Evolutionary conservation across 2,797 vertebrate genomes (phyloP), one percentile per base, ranked within the genome.

Genomic region (Xenentodon cancila): DNA sequence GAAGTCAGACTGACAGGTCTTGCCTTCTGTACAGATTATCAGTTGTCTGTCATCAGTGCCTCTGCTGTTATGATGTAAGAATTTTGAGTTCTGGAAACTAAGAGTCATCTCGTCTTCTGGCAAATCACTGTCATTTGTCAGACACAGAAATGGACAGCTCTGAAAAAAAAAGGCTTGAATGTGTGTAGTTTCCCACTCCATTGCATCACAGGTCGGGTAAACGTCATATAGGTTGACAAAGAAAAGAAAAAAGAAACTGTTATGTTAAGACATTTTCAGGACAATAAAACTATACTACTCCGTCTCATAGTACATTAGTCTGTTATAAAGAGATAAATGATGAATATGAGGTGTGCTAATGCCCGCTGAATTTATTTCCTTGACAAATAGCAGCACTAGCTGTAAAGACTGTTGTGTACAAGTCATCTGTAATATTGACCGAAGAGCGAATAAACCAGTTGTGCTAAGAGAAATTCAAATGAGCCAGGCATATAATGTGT

Each of bases 81-180:
- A 17, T 46, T 53, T 60, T 73, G 45, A 25, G 16, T 46, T 53
- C 58, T 73, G 60, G 61, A 66, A 70, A 54, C 71, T 59, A 75
- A 65, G 77, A 70, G 57, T 40, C 69, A 77, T 85, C 58, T 43
- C 48, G 68, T 72, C 75, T 59, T 21, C 61, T 63, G 59, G 55
- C 64, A 73, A 76, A 80, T 77, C 58, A 51, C 63, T 46, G 58
- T 63, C 68, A 75, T 82, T 78, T 79, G 66, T 76, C 62, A 62
- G 48, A 55, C 51, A 44, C 40, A 40, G n/a, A 59, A 16, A 45
- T 30, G 50, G 60, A 76, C 55, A 18, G n/a, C n/a, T n/a, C n/a
- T 25, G 25, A 25, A 25, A 25, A 16, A 68, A 60, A 66, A 67
- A 68, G 75, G 69, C 68, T 81, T 57, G 59, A 47, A 11, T 52